Evolutionary conservation across 2,888 invertebrate species (phyloP), one percentile per base, ranked within the genome.

Genomic region (Lagria hirta): DNA sequence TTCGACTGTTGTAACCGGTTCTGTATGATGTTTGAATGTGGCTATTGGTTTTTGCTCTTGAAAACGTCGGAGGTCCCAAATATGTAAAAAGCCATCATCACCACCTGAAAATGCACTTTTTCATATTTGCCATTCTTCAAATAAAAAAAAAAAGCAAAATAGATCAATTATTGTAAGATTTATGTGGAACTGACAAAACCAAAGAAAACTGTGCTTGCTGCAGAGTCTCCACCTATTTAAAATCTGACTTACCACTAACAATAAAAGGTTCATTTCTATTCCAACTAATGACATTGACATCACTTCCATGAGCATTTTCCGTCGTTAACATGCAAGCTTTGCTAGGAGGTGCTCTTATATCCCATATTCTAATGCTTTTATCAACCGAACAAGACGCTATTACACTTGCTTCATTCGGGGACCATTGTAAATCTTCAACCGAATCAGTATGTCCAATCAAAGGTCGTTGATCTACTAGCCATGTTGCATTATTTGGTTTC

Each of bases 361-460:
- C 99, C 98, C 98, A 99, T 64, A 99, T 86, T 59, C 94, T 83
- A 52, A 99, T 88, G 49, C 86, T 84, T 74, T 83, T 88, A 65
- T 93, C 93, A 2, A 90, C 86, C 13, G 92, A 92, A 73, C 91
- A 92, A 5, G 92, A 86, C 20, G 92, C 91, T 34, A 93, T 73
- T 1, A 95, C 95, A 73, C 88, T 81, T 55, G 78, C 77, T 75
- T 99, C 99, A 73, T 86, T 95, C 1, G 97, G 97, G 44, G 97
- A 97, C 99, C 99, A 99, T 65, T 98, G 97, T 49, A 99, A 76
- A 71, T 99, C 99, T 76, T 99, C 99, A 6, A 99, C 92, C 15
- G 97, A 97, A 29, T 80, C 83, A 11, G 84, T 85, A 68, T 99
- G 99, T 0, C 91, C 95, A 32, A 82, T 75, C 41, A 90, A 79